These are phyloP conservation scores for Mythimna vitellina DNA, from an alignment of 2,888 invertebrate species.

Conservation along the genomic window DNA sequence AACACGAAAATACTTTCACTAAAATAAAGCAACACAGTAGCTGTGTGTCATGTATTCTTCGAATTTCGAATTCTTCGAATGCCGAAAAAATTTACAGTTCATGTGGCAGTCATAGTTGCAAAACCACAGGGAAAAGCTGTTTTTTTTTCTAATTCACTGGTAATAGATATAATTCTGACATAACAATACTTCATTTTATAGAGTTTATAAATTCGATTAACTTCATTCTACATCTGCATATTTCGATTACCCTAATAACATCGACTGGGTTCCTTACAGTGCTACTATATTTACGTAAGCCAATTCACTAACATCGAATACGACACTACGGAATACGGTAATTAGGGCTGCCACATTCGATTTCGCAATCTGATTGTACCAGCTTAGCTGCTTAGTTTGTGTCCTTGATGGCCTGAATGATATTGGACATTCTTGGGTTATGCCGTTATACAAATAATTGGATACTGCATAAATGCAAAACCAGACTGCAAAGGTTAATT, in stretches of 20 bases:
- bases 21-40: too few relatives aligned
- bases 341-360: constrained; percentile 25
- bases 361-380: constrained; percentile 16
- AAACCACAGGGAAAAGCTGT: background rate
- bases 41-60: too few relatives aligned
- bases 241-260: background rate
- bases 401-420: background rate
- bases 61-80: too few relatives aligned
- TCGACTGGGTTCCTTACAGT: background rate
- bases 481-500: background rate
- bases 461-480: background rate
- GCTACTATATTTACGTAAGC: background rate
- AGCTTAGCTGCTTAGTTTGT: constrained; percentile 20
- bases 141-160: background rate
- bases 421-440: constrained; percentile 1
- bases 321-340: background rate
- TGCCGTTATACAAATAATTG: background rate
- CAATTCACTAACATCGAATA: constrained; percentile 12
- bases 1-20: too few relatives aligned
- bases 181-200: background rate
- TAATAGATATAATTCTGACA: background rate
- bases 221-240: background rate
- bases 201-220: background rate
- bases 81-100: too few relatives aligned
- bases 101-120: too few relatives aligned